Evolutionary conservation across 2,888 invertebrate species (phyloP).

Genomic region (Yponomeuta plumbellus): DNA sequence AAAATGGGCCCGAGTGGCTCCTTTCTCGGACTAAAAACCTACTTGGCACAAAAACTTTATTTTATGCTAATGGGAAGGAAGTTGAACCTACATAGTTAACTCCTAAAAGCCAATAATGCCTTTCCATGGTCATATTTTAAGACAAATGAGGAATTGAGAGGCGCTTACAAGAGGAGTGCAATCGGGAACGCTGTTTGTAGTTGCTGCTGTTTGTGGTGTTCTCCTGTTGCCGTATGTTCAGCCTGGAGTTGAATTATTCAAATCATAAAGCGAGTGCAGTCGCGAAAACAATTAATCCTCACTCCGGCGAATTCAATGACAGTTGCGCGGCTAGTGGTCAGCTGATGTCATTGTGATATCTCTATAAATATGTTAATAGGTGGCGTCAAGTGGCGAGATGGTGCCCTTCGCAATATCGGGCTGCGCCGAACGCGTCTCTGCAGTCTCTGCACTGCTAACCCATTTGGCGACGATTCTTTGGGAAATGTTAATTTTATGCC

Average conservation of each 20-base stretch:
- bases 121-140: not conserved
- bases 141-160: too few species aligned
- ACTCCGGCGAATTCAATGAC: slow-evolving; percentile 8
- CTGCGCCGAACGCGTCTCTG: slow-evolving; percentile 29
- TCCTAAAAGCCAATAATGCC: not conserved
- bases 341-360: slow-evolving; percentile 12
- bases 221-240: not conserved
- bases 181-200: not conserved
- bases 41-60: slow-evolving; percentile 50
- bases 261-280: slow-evolving; percentile 40
- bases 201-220: not conserved
- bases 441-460: slow-evolving; percentile 57
- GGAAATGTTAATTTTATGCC: slow-evolving; percentile 62
- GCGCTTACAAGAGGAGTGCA: too few species aligned
- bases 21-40: slow-evolving; percentile 47
- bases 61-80: slow-evolving; percentile 34
- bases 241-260: slow-evolving; percentile 17
- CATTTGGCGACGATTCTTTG: slow-evolving; percentile 61
- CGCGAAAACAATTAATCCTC: slow-evolving; percentile 26
- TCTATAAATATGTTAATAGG: slow-evolving; percentile 33
- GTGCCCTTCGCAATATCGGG: not conserved
- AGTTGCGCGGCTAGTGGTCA: slow-evolving; percentile 3
- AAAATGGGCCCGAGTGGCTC: slow-evolving; percentile 33
- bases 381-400: slow-evolving; percentile 24
- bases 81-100: not conserved